Percentiles rank a stretch among this genome's conserved stretches.
Conservation (phyloP, 2,113 vertebrate species). For the Brachypodius melanocephalos region DNA sequence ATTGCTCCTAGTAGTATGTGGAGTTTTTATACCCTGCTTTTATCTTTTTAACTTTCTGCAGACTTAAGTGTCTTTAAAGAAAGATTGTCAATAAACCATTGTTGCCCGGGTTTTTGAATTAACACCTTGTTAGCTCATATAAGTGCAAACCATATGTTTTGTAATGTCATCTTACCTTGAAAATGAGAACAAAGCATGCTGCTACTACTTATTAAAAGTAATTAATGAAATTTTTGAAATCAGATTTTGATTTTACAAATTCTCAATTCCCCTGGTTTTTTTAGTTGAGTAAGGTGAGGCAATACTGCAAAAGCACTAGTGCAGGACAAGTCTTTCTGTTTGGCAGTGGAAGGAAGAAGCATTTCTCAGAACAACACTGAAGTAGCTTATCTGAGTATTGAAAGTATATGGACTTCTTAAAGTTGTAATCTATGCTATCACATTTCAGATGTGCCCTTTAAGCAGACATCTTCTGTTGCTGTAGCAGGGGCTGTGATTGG, state of each 20-base stretch:
- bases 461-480: constrained; percentile 85
- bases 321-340: background rate
- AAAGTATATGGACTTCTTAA: background rate
- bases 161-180: background rate
- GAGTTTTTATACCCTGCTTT: background rate
- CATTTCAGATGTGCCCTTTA: constrained; percentile 77
- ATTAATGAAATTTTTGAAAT: background rate
- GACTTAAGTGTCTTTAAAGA: background rate
- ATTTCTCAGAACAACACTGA: background rate
- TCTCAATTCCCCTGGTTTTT: background rate
- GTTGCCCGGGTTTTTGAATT: background rate
- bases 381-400: background rate
- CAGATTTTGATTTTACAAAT: background rate
- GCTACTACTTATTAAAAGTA: background rate
- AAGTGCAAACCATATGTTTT: background rate
- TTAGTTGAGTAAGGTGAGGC: background rate
- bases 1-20: background rate
- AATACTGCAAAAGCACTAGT: background rate
- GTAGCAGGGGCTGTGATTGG: constrained; percentile 91
- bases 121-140: background rate
- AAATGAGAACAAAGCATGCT: background rate
- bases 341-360: background rate
- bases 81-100: background rate
- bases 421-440: constrained; percentile 60
- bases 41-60: background rate